Evolutionary conservation across 92 coral and sea anemone genomes (phyloP), one percentile per base, ranked within the genome.

Genomic region (Actinostola sp.): DNA sequence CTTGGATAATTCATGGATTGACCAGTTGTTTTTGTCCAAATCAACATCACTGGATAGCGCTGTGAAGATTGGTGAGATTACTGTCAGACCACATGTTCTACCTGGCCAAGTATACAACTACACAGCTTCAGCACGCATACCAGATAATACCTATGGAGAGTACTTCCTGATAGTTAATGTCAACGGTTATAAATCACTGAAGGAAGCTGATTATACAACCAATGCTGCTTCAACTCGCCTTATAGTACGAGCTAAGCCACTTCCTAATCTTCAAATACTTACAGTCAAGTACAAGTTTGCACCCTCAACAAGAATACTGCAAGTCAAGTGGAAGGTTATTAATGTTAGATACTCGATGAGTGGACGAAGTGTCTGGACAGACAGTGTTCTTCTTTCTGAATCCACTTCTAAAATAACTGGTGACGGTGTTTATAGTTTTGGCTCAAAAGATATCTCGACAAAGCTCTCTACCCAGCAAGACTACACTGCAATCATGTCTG

Each of bases 281-380:
- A 66, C 32, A 4, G 67, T 70, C 0, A 81, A 84, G 0, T 89
- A 86, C 62, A 34, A 52, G 42, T 69, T 66, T 45, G 70, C 62
- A 31, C 70, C 57, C 67, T 19, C 70, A 0, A 72, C 72, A n/a
- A 75, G 92, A 67, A 33, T 89, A 4, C 72, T 89, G 3, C 41
- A 31, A 3, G 86, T 83, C 15, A 52, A 56, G 0, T 89, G 95
- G 95, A 26, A 36, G 50, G 92, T 70, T 0, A 42, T 56, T 51
- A 89, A 89, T 59, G 61, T 20, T 35, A 85, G 81, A 20, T 57
- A 70, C 51, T 79, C 85, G 44, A 89, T 89, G 95, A 59, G 66
- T 32, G 53, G 53, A 2, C 12, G 20, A 27, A 35, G 31, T 16
- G 29, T 33, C 16, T 89, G 95, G 95, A 62, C 66, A 28, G 95